Evolutionary conservation across 2,113 vertebrate species (phyloP).

Genomic region (Odobenus rosmarus): DNA sequence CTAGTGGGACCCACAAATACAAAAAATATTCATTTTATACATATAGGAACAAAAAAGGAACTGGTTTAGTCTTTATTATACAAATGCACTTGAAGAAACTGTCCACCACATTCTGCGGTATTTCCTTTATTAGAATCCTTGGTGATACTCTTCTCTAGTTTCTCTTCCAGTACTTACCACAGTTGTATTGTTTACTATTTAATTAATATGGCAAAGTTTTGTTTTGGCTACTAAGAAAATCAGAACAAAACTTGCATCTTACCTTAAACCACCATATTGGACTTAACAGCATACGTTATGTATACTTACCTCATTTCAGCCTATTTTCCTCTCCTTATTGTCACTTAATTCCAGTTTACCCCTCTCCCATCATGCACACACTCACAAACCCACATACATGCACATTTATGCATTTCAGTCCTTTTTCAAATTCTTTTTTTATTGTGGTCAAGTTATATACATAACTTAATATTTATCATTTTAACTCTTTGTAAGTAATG

Average conservation of each 20-base stretch:
- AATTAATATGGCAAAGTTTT: background rate
- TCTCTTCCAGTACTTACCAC: background rate
- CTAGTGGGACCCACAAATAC: background rate
- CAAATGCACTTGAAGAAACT: background rate
- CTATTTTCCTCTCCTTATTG: conserved; percentile 8
- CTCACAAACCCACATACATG: background rate
- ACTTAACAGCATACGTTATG: background rate
- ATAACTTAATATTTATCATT: background rate
- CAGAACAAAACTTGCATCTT: background rate
- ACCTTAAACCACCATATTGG: background rate
- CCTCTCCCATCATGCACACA: background rate
- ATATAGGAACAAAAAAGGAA: background rate
- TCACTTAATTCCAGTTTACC: background rate
- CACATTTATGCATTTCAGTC: background rate
- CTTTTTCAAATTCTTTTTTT: background rate
- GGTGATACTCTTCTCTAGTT: background rate
- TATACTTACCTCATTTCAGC: background rate
- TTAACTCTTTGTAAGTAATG: background rate
- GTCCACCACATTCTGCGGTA: background rate
- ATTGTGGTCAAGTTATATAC: background rate
- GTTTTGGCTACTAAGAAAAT: background rate
- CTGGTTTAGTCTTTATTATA: background rate
- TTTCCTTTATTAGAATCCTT: conserved; percentile 6
- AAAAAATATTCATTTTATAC: conserved; percentile 14
- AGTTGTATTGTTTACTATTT: background rate